These are phyloP conservation scores for Macrotus californicus DNA, from an alignment of 2,113 vertebrate species.

Conservation along the genomic window DNA sequence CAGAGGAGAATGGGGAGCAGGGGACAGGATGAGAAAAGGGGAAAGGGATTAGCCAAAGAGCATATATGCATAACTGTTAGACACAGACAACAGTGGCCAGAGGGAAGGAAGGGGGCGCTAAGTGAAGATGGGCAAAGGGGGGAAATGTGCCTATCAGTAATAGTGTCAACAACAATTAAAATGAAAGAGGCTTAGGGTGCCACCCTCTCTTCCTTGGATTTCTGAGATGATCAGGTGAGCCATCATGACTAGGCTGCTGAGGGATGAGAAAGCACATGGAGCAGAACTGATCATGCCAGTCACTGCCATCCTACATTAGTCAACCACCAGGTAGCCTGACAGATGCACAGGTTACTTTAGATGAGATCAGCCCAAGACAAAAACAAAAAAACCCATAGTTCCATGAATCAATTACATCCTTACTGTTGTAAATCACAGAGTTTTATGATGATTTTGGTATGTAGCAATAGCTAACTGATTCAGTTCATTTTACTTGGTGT, in stretches of 20 bases:
- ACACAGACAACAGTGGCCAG: no score
- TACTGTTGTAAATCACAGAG: background rate
- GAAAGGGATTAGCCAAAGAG: no score
- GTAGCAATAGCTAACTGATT: background rate
- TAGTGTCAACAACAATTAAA: no score
- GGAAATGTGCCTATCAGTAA: no score
- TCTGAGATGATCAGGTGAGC: background rate
- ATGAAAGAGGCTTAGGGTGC: background rate
- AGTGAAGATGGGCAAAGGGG: no score
- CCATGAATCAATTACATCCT: background rate
- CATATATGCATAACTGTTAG: no score
- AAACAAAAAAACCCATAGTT: background rate
- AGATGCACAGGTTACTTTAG: background rate
- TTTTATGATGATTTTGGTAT: background rate
- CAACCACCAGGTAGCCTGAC: background rate
- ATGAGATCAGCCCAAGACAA: background rate
- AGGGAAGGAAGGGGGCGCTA: no score
- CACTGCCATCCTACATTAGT: background rate
- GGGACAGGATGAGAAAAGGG: no score
- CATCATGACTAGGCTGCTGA: background rate
- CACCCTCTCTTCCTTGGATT: background rate
- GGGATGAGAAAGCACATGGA: background rate
- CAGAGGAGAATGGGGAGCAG: no score
- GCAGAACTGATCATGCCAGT: background rate
- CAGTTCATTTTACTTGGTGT: background rate